Evolutionary conservation across 2,888 invertebrate species (phyloP).

Genomic region (Tenthredo scrophulariae): DNA sequence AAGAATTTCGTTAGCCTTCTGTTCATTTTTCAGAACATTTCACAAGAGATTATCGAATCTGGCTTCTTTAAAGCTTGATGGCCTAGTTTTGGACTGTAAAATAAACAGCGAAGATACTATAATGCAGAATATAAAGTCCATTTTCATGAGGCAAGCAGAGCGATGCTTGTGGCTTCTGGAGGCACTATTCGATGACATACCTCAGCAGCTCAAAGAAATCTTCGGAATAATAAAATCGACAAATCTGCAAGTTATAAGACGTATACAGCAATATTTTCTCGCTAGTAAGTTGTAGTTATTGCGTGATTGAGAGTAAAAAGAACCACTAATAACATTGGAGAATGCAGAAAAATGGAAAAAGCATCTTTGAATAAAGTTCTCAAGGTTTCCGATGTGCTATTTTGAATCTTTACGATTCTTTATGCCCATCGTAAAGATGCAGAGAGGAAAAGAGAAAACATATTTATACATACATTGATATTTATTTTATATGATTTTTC

Average conservation of each 20-base stretch:
- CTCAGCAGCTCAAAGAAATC: neutral
- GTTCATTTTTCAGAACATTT: slow-evolving; percentile 22
- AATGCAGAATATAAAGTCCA: neutral
- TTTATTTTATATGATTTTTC: neutral
- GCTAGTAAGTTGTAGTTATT: slow-evolving; percentile 7
- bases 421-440: too few relatives aligned
- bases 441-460: neutral
- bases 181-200: slow-evolving; percentile 27
- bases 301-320: neutral
- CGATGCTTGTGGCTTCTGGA: slow-evolving; percentile 43
- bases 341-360: neutral
- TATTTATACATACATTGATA: neutral
- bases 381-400: neutral
- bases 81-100: slow-evolving; percentile 28
- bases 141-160: slow-evolving; percentile 39
- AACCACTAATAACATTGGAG: neutral
- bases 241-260: slow-evolving; percentile 7
- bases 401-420: neutral
- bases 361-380: neutral
- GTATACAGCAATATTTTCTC: slow-evolving; percentile 26
- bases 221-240: slow-evolving; percentile 7
- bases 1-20: neutral
- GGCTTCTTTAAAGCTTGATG: slow-evolving; percentile 27
- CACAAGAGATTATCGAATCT: slow-evolving; percentile 11
- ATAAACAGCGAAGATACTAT: slow-evolving; percentile 32